Evolutionary conservation across 2,888 invertebrate genomes (phyloP), one percentile per base, ranked within the genome.

Genomic region (Epiblema foenella): DNA sequence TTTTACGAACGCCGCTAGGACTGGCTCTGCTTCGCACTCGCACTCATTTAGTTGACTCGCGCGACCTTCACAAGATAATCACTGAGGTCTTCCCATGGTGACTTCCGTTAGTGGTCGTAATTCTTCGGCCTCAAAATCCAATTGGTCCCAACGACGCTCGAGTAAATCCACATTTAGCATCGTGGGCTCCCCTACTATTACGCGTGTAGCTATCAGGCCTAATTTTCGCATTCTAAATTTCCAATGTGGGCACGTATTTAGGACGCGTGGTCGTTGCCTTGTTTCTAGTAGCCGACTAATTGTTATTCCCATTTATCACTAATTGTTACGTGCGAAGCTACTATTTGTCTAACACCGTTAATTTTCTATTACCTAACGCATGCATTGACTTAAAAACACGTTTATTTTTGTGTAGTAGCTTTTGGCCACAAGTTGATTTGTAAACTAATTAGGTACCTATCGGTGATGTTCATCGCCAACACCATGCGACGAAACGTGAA

Each of bases 161-260:
- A n/a, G n/a, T n/a, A n/a, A n/a, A n/a, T n/a, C n/a, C n/a, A n/a
- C n/a, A n/a, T n/a, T n/a, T n/a, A n/a, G n/a, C n/a, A n/a, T n/a
- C n/a, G n/a, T n/a, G n/a, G n/a, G n/a, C n/a, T n/a, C n/a, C n/a
- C n/a, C n/a, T n/a, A n/a, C n/a, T n/a, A 24, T 24, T 24, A 24
- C 24, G 24, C 24, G 24, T 24, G 24, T 24, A 51, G 9, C n/a
- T 18, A 18, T n/a, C 33, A 46, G 42, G 54, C 37, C 54, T 46
- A 66, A 60, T 60, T 60, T 70, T 66, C 52, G 60, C 59, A 66
- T 66, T 70, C 46, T 52, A 33, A 60, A 66, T 70, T 66, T 54
- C 59, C 52, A 60, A 65, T 66, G 65, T 56, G 52, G 70, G 66
- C 60, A 52, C 33, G 52, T 66, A 70, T 66, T 66, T 37, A 60